Percentiles rank a stretch among this genome's conserved stretches.
These are phyloP conservation scores for Channa striata DNA, from an alignment of 2,797 vertebrate genomes.

Conservation along the genomic window DNA sequence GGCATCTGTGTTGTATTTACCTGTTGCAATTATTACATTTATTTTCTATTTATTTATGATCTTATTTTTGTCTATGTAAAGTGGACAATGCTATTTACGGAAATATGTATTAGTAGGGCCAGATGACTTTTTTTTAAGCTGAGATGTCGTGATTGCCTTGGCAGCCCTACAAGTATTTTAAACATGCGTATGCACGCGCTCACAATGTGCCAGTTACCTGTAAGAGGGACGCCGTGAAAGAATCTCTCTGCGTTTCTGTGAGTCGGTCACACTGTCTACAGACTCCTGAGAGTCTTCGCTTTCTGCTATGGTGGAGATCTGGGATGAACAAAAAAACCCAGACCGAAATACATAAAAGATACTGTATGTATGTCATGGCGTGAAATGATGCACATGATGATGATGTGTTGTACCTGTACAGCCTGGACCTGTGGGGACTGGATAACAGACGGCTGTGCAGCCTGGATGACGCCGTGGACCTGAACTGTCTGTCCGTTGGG, in stretches of 20 bases:
- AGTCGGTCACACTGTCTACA: slow-evolving; percentile 97
- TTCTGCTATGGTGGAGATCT: slow-evolving; percentile 98
- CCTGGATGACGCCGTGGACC: slow-evolving; percentile 97
- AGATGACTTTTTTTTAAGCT: background rate
- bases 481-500: slow-evolving; percentile 97
- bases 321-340: slow-evolving; percentile 34
- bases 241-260: slow-evolving; percentile 97
- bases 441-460: slow-evolving; percentile 96
- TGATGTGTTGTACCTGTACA: slow-evolving; percentile 87
- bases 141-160: background rate
- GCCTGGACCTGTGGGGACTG: slow-evolving; percentile 97
- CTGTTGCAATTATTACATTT: too few species aligned
- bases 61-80: too few species aligned
- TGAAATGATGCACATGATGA: background rate
- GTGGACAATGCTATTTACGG: too few species aligned
- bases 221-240: slow-evolving; percentile 96
- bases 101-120: too few species aligned
- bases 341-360: background rate
- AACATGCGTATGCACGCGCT: too few species aligned
- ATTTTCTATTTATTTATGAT: too few species aligned
- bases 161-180: too few species aligned
- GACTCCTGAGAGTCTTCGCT: slow-evolving; percentile 99
- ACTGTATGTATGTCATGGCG: too few species aligned
- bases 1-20: too few species aligned
- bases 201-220: slow-evolving; percentile 86